phyloP scores from a whole-genome alignment of 1,140 invertebrate species.

The Cydia pomonella region DNA sequence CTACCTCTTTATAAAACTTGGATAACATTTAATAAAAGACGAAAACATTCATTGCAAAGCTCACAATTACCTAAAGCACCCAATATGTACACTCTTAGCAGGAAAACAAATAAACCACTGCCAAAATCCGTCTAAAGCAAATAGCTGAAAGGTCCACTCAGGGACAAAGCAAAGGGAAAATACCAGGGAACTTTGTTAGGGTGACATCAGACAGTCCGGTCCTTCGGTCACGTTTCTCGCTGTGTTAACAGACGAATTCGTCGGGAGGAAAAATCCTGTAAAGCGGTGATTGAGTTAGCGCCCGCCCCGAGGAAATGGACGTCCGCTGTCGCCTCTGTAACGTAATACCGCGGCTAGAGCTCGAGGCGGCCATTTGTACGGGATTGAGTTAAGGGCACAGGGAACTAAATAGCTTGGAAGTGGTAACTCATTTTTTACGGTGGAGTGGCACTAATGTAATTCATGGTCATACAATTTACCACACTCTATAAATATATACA shows the following conservation, averaged over 20 bases:
- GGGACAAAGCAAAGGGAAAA: slow-evolving; percentile 32
- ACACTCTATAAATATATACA: neutral
- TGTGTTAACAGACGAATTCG: slow-evolving; percentile 26
- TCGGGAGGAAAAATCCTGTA: slow-evolving; percentile 26
- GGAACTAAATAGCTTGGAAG: slow-evolving; percentile 8
- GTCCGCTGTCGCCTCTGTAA: slow-evolving; percentile 39
- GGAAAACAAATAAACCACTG: slow-evolving; percentile 9
- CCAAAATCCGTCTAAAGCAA: slow-evolving; percentile 29
- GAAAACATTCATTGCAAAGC: neutral
- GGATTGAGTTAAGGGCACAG: slow-evolving; percentile 38
- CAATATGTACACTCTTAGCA: slow-evolving; percentile 17
- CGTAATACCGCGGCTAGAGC: slow-evolving; percentile 37
- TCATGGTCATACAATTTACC: neutral
- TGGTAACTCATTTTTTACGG: slow-evolving; percentile 33
- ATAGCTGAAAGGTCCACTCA: slow-evolving; percentile 32
- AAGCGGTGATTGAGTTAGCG: slow-evolving; percentile 34
- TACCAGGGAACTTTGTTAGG: slow-evolving; percentile 40
- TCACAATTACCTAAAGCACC: neutral
- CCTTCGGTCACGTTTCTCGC: slow-evolving; percentile 34
- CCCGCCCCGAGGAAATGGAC: slow-evolving; percentile 37
- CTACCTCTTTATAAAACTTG: too few relatives aligned
- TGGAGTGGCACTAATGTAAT: slow-evolving; percentile 24
- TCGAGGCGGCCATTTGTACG: slow-evolving; percentile 36
- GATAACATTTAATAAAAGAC: neutral
- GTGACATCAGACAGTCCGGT: slow-evolving; percentile 36